Percentiles rank a stretch among this genome's conserved stretches.
These are phyloP conservation scores for Serripes groenlandicus DNA, from an alignment of 2,888 invertebrate species.

Conservation along the genomic window DNA sequence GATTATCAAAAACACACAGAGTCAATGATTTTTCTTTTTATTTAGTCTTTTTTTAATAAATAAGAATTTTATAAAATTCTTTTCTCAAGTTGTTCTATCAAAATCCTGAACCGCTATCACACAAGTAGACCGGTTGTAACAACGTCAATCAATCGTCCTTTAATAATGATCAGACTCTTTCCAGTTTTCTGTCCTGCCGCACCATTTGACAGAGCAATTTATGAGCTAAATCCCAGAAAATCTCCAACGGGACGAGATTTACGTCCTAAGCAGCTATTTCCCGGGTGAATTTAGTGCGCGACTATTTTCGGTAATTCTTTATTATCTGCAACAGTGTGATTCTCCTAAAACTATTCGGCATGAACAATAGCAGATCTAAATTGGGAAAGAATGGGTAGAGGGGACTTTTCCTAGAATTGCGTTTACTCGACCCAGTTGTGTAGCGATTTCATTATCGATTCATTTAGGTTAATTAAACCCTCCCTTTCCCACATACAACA, in stretches of 20 bases:
- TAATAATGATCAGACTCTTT: background rate
- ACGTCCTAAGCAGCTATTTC: conserved; percentile 28
- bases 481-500: too few species aligned
- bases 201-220: conserved; percentile 30
- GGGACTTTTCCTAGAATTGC: too few species aligned
- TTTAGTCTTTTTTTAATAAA: too few species aligned
- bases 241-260: conserved; percentile 23
- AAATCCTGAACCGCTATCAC: background rate
- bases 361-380: too few species aligned
- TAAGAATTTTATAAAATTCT: too few species aligned
- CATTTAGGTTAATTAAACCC: too few species aligned
- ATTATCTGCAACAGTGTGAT: background rate
- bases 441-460: too few species aligned
- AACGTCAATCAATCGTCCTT: conserved; percentile 6
- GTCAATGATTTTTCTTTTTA: too few species aligned
- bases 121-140: background rate
- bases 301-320: conserved; percentile 2
- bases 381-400: too few species aligned
- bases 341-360: background rate
- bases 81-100: background rate
- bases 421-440: too few species aligned
- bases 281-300: conserved; percentile 5
- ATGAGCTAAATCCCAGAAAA: conserved; percentile 23
- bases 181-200: background rate
- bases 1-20: too few species aligned